A percentile compares a stretch with the other conserved stretches of the same genome.
phyloP scores from a whole-genome alignment of 2,113 vertebrate species.

The Albula goreensis region DNA sequence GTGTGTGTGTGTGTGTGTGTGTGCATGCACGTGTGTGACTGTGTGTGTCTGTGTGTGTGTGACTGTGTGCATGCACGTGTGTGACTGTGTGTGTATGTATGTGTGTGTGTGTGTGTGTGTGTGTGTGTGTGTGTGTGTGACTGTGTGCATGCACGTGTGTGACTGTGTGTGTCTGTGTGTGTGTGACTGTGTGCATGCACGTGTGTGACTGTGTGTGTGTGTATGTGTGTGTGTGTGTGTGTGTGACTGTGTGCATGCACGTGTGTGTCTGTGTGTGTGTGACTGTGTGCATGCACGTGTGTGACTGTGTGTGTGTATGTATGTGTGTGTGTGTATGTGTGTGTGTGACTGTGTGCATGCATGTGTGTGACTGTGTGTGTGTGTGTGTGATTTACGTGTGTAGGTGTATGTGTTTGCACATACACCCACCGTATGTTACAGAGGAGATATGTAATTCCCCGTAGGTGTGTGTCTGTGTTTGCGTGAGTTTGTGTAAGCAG shows the following conservation, averaged over 20 bases:
- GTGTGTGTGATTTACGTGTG: background rate
- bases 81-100: background rate
- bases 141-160: background rate
- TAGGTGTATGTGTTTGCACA: too few relatives aligned
- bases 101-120: background rate
- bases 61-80: background rate
- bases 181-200: too few relatives aligned
- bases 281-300: background rate
- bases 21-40: background rate
- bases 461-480: background rate
- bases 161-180: too few relatives aligned
- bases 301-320: background rate
- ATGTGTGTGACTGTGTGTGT: background rate
- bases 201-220: background rate
- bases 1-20: conserved; percentile 2
- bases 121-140: background rate
- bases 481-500: conserved; percentile 20
- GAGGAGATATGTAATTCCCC: too few relatives aligned
- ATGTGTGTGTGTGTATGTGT: background rate
- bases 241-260: too few relatives aligned
- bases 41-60: background rate
- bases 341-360: too few relatives aligned
- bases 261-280: background rate
- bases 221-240: background rate
- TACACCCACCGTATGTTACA: too few relatives aligned